phyloP scores from a whole-genome alignment of 1,140 invertebrate genomes.

The Ephestia elutella region DNA sequence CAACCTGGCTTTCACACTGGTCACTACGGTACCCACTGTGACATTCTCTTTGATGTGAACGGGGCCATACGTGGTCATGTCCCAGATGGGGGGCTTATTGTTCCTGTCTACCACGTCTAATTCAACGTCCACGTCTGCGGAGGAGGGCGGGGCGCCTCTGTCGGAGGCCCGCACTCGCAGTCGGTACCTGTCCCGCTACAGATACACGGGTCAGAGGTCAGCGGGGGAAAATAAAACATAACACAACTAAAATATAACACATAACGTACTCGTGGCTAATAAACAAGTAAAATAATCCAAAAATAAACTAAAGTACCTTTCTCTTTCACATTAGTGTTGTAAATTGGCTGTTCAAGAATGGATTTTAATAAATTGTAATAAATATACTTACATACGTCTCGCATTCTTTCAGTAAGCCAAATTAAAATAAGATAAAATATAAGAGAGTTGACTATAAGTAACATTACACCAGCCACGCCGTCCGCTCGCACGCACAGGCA shows the following conservation, averaged over 20 bases:
- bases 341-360: conserved; percentile 30
- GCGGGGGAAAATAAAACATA: conserved; percentile 74
- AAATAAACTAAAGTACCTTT: conserved; percentile 48
- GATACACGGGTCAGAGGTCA: conserved; percentile 76
- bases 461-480: conserved; percentile 46
- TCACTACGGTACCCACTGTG: conserved; percentile 97
- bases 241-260: conserved; percentile 72
- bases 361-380: conserved; percentile 22
- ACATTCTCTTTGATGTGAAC: conserved; percentile 98
- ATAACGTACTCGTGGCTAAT: conserved; percentile 67
- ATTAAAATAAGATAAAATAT: conserved; percentile 58
- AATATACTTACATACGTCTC: conserved; percentile 47
- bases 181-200: conserved; percentile 95
- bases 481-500: conserved; percentile 44
- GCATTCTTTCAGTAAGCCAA: conserved; percentile 63
- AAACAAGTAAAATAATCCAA: conserved; percentile 64
- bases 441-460: conserved; percentile 34
- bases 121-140: conserved; percentile 95
- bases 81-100: conserved; percentile 97
- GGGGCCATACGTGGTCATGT: conserved; percentile 93
- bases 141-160: conserved; percentile 89
- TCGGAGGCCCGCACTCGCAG: conserved; percentile 95
- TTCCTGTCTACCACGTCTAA: conserved; percentile 98
- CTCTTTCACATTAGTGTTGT: conserved; percentile 39
- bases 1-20: conserved; percentile 97